Evolutionary conservation across 2,888 invertebrate species (phyloP).

Genomic region (Pheosia gnoma): DNA sequence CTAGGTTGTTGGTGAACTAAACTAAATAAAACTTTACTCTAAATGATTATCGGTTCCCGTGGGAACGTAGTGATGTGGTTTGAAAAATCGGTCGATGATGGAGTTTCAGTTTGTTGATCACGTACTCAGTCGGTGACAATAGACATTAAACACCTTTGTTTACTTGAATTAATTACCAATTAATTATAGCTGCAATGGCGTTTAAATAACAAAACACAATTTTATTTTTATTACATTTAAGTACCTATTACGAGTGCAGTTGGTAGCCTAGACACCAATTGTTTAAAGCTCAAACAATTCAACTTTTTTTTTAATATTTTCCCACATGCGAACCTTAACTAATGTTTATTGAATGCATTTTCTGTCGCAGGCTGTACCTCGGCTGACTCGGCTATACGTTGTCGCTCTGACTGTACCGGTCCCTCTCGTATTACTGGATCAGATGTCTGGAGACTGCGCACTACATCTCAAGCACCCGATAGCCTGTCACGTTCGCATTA

Average conservation of each 20-base stretch:
- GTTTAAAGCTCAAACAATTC: too few species aligned
- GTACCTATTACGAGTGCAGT: too few species aligned
- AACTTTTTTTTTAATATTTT: too few species aligned
- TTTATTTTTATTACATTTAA: too few species aligned
- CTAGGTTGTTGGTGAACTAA: background rate
- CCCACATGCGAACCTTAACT: too few species aligned
- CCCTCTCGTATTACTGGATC: conserved; percentile 47
- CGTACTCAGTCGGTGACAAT: too few species aligned
- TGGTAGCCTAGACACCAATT: too few species aligned
- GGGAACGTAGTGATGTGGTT: background rate
- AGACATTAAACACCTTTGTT: background rate
- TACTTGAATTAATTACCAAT: too few species aligned
- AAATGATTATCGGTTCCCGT: background rate
- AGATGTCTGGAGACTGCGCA: conserved; percentile 45
- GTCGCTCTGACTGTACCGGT: conserved; percentile 21
- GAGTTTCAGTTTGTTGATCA: too few species aligned
- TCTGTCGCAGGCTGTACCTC: conserved; percentile 7
- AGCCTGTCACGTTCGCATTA: conserved; percentile 15
- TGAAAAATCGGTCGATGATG: background rate
- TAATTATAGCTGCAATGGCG: too few species aligned
- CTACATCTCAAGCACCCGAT: conserved; percentile 22
- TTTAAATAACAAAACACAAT: too few species aligned
- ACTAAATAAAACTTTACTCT: background rate
- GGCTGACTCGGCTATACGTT: conserved; percentile 14
- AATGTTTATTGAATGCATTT: too few species aligned